These are phyloP conservation scores for Hoplodrina blanda DNA, from an alignment of 2,888 invertebrate genomes.

Conservation along the genomic window DNA sequence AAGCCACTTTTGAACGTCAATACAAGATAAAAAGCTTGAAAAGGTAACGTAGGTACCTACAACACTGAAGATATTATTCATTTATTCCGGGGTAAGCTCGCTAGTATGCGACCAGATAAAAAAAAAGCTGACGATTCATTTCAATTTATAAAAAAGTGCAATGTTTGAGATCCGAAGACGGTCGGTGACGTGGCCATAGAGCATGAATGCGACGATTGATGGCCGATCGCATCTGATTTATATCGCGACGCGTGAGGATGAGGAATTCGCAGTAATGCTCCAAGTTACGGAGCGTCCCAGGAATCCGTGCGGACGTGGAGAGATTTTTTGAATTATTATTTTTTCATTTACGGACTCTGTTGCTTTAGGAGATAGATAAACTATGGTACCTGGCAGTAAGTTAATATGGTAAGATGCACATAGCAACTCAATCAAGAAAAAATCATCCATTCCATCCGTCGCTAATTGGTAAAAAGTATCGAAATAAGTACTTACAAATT, in stretches of 20 bases:
- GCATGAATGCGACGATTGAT: constrained; percentile 59
- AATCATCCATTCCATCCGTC: too few relatives aligned
- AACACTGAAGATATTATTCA: background rate
- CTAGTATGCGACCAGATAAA: constrained; percentile 1
- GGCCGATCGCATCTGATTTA: constrained; percentile 50
- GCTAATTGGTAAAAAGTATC: too few relatives aligned
- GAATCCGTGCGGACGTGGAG: constrained; percentile 33
- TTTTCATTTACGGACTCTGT: constrained; percentile 19
- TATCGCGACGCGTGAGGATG: constrained; percentile 25
- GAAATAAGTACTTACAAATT: too few relatives aligned
- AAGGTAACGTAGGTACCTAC: too few relatives aligned
- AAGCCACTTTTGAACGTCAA: too few relatives aligned
- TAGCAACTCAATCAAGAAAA: background rate
- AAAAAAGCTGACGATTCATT: constrained; percentile 20
- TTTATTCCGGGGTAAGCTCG: background rate
- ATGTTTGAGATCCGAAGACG: constrained; percentile 29
- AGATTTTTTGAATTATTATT: constrained; percentile 25
- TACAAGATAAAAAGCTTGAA: too few relatives aligned
- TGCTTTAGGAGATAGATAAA: background rate
- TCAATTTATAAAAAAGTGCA: constrained; percentile 19
- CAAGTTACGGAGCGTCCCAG: constrained; percentile 34
- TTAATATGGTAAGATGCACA: background rate
- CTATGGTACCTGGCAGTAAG: background rate
- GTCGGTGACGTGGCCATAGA: constrained; percentile 43
- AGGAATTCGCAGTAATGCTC: constrained; percentile 43